Evolutionary conservation across 1,140 invertebrate species (phyloP).

Genomic region (Phocides pigmalion): DNA sequence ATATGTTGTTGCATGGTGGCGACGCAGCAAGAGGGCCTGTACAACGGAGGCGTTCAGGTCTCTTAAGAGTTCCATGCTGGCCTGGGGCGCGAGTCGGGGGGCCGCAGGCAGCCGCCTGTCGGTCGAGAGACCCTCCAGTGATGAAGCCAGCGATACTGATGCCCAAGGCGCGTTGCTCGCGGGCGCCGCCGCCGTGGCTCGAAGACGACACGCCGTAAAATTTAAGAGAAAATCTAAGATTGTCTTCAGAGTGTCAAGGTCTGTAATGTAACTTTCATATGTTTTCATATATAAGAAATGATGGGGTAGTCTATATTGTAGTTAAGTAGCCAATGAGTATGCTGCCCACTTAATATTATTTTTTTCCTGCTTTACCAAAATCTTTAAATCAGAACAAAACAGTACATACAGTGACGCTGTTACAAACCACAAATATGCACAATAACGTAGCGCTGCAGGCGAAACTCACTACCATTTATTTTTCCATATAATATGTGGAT

Average conservation of each 20-base stretch:
- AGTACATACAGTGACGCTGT: too few relatives aligned
- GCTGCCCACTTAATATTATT: too few relatives aligned
- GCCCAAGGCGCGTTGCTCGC: constrained; percentile 65
- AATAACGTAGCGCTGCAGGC: too few relatives aligned
- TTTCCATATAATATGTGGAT: too few relatives aligned
- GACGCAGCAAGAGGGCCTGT: constrained; percentile 61
- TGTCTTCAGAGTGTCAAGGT: constrained; percentile 70
- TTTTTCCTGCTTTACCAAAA: too few relatives aligned
- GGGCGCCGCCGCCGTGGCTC: constrained; percentile 68
- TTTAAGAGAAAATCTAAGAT: constrained; percentile 72
- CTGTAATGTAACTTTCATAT: constrained; percentile 24
- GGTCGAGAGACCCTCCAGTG: constrained; percentile 38
- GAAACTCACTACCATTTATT: too few relatives aligned
- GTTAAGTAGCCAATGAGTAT: too few relatives aligned
- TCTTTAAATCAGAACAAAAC: too few relatives aligned
- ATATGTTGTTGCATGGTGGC: constrained; percentile 76
- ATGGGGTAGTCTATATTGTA: not conserved
- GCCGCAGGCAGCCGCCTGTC: constrained; percentile 46
- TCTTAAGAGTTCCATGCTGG: constrained; percentile 75
- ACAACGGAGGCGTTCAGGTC: constrained; percentile 81
- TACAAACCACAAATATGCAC: too few relatives aligned
- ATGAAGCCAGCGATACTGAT: constrained; percentile 57
- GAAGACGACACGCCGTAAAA: constrained; percentile 76
- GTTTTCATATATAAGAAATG: not conserved
- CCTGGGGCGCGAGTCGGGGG: constrained; percentile 60